Evolutionary conservation across 2,797 vertebrate species (phyloP), one percentile per base, ranked within the genome.

Genomic region (Psittacula echo): DNA sequence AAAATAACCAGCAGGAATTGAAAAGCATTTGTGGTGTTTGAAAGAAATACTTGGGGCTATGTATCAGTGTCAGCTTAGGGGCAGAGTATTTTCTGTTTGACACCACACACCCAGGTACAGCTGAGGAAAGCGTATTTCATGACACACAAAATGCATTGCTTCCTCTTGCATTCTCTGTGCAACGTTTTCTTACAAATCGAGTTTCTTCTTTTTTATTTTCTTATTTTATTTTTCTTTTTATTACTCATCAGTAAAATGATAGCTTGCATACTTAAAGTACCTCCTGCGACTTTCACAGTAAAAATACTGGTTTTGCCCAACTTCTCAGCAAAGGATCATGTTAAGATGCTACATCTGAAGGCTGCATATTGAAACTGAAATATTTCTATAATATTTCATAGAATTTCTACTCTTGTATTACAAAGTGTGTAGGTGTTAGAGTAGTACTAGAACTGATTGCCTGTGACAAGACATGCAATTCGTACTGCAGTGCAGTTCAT

Each of bases 101-200:
- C 41, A 10, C 9, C 30, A 10, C 29, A 1, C 2, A 1, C 10
- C 5, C 2, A 0, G 15, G 37, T 58, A n/a, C 73, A 61, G 39
- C 47, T 71, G 50, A 58, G 47, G 71, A 61, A 70, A 82, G 17
- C 0, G 1, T 76, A 4, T 53, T 71, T 77, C 13, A 2, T 10
- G 41, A 27, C 53, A 78, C 56, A 32, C 13, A 17, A n/a, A 29
- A 30, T 22, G 24, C 26, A 34, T 61, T 75, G 73, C 48, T 83
- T 74, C 45, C 19, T 94, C 72, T 41, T 80, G 12, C 50, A 4
- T 70, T 89, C 54, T 44, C 72, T 47, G 12, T 73, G 71, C 39
- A 34, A 71, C 60, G 1, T 24, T 79, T 54, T 54, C 61, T 39
- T 71, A 74, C 3, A 2, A 88, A 68, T 15, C 18, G 9, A 73